Conservation (phyloP, 2,797 vertebrate genomes). For the Orestias chungarensis region DNA sequence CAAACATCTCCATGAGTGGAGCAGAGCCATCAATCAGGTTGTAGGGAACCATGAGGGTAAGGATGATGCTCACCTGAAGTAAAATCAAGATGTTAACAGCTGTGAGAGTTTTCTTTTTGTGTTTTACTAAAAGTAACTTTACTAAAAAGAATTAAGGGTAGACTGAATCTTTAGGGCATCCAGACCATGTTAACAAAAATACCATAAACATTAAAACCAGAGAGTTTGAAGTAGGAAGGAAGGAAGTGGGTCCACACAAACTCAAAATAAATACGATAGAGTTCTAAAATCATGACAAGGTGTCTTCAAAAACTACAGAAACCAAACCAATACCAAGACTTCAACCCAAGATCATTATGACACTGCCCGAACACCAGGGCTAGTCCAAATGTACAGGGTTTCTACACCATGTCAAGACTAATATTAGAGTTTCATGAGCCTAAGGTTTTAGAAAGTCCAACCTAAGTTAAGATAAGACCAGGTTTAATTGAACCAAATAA, state of each 20-base stretch:
- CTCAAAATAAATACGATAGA: too few species aligned
- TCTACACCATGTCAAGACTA: background rate
- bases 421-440: too few species aligned
- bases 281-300: too few species aligned
- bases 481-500: too few species aligned
- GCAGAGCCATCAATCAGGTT: constrained; percentile 91
- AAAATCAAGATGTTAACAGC: rapidly evolving
- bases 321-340: background rate
- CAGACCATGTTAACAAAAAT: background rate
- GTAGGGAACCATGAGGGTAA: constrained; percentile 95
- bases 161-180: too few species aligned
- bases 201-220: too few species aligned
- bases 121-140: background rate
- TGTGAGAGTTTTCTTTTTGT: background rate
- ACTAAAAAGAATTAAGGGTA: background rate
- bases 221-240: too few species aligned
- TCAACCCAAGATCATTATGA: background rate
- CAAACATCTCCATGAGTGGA: constrained; percentile 98
- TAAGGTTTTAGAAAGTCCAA: too few species aligned
- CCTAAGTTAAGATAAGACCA: too few species aligned
- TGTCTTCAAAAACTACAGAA: too few species aligned
- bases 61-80: constrained; percentile 90
- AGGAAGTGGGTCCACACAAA: too few species aligned
- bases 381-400: background rate
- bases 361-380: background rate